Evolutionary conservation across 2,797 vertebrate species (phyloP).

Genomic region (Adelosebastes latens): DNA sequence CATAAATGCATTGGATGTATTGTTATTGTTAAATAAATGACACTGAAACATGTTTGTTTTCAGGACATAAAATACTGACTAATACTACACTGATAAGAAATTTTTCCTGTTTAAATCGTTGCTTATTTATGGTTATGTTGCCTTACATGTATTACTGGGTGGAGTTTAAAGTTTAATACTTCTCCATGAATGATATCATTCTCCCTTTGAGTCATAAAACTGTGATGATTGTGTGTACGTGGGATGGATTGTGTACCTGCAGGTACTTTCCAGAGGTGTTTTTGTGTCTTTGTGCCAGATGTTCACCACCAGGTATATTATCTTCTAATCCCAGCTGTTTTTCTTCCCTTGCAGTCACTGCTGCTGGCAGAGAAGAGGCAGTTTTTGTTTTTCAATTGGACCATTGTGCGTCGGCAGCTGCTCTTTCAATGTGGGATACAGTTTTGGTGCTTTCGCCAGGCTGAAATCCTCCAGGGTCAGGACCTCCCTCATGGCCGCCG

Average conservation of each 20-base stretch:
- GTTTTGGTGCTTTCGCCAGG: slow-evolving; percentile 78
- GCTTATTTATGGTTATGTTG: background rate
- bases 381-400: slow-evolving; percentile 29
- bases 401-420: slow-evolving; percentile 64
- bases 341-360: slow-evolving; percentile 43
- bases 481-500: slow-evolving; percentile 89
- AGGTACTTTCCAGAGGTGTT: slow-evolving; percentile 1
- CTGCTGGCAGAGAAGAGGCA: slow-evolving; percentile 43
- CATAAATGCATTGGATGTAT: background rate
- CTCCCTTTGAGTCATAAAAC: background rate
- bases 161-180: slow-evolving; percentile 10
- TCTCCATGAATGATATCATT: background rate
- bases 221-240: background rate
- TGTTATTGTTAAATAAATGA: background rate
- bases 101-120: background rate
- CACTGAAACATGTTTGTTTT: background rate
- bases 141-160: too few species aligned
- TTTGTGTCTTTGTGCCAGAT: background rate
- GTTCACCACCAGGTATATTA: background rate
- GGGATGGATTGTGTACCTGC: background rate
- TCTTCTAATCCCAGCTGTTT: slow-evolving; percentile 42
- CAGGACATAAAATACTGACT: background rate
- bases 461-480: slow-evolving; percentile 85
- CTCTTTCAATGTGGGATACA: slow-evolving; percentile 76
- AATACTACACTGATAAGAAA: too few species aligned